Evolutionary conservation across 2,113 vertebrate genomes (phyloP), one percentile per base, ranked within the genome.

Genomic region (Grantiella picta): DNA sequence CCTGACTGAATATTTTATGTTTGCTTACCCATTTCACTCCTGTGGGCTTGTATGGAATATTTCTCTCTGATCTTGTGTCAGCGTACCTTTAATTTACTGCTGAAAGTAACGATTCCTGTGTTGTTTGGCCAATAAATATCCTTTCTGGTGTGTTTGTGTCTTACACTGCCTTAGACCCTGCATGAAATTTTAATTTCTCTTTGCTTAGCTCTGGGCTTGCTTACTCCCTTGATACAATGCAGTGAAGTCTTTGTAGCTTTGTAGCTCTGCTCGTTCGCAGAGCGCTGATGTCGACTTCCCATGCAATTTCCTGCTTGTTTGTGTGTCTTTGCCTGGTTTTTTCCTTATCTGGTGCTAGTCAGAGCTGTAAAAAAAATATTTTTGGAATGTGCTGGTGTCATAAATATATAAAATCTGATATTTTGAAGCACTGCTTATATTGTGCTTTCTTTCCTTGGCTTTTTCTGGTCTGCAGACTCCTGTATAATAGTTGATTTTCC

Each of bases 151-250:
- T 33, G 21, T 82, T 88, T 88, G 38, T 93, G 71, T 42, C 82
- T 94, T 75, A 52, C 45, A 10, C 53, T 49, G 45, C 82, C 75
- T 85, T 42, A 52, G 28, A 90, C 40, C 59, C 76, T 28, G 76
- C 79, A 90, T 88, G 90, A 92, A 95, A 96, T 80, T 90, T 93
- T 86, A 44, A 96, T 97, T 93, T 88, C 63, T 82, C 71, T 95
- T 89, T 61, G 63, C 85, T 79, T 52, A 73, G 68, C 69, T 84
- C 73, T 28, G 82, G 49, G 45, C 90, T 92, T 86, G 36, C 88
- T 73, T 70, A 50, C 53, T 90, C 75, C 90, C 85, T 36, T 2
- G 9, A 82, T 76, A 93, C 88, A 87, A 90, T 42, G 85, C 61
- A 36, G 21, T 27, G 86, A 64, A 81, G 77, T 5, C 81, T 89